Conservation (phyloP, 2,888 invertebrate species). For the Cistogaster globosa region DNA sequence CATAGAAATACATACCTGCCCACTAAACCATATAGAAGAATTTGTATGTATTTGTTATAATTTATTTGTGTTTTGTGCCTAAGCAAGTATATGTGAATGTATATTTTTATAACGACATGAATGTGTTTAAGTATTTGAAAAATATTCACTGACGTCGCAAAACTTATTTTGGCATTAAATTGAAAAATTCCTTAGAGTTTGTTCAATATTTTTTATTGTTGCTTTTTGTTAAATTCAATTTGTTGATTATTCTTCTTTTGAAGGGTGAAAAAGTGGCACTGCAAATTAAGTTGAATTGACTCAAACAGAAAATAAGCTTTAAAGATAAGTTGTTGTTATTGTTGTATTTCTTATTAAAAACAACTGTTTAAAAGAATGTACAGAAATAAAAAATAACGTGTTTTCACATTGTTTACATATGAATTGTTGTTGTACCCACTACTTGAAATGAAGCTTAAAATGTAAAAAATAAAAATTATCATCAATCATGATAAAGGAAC, state of each 20-base stretch:
- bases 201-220: constrained; percentile 51
- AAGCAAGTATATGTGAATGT: constrained; percentile 21
- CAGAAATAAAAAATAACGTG: constrained; percentile 37
- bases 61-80: background rate
- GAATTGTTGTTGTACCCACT: constrained; percentile 28
- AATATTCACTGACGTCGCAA: constrained; percentile 77
- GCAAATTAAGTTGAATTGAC: constrained; percentile 39
- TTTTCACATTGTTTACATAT: constrained; percentile 65
- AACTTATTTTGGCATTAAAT: constrained; percentile 82
- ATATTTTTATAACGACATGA: background rate
- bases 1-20: background rate
- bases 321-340: constrained; percentile 10
- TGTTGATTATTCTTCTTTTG: constrained; percentile 9
- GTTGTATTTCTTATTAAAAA: no score
- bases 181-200: constrained; percentile 79
- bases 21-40: constrained; percentile 8
- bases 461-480: constrained; percentile 39
- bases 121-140: constrained; percentile 53
- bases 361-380: no score
- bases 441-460: background rate
- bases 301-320: constrained; percentile 40
- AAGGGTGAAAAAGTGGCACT: constrained; percentile 35
- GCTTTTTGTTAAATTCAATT: constrained; percentile 8
- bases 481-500: constrained; percentile 63
- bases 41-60: background rate